Evolutionary conservation across 2,888 invertebrate genomes (phyloP).

Genomic region (Halictus quadricinctus): DNA sequence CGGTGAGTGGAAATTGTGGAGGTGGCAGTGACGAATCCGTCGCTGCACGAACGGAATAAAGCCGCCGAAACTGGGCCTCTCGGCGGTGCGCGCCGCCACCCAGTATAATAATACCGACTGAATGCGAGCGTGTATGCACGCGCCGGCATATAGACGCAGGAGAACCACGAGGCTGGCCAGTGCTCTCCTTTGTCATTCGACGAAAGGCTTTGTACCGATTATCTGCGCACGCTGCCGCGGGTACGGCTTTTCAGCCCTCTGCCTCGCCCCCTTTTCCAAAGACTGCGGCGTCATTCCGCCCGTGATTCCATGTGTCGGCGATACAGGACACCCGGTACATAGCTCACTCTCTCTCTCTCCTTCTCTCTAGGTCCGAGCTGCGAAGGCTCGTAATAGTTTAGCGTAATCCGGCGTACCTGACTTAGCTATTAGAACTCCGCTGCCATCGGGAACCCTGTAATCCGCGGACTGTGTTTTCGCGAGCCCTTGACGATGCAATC

Average conservation of each 20-base stretch:
- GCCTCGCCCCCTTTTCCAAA: conserved; percentile 21
- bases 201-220: conserved; percentile 80
- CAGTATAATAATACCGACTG: conserved; percentile 72
- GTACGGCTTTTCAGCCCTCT: conserved; percentile 73
- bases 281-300: conserved; percentile 64
- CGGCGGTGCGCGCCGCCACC: conserved; percentile 56
- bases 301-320: conserved; percentile 51
- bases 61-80: conserved; percentile 44
- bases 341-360: neutral
- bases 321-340: conserved; percentile 72
- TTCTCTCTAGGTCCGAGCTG: conserved; percentile 60
- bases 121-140: conserved; percentile 52
- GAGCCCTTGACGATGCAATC: neutral
- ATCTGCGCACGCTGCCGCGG: conserved; percentile 76
- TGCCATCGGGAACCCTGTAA: conserved; percentile 24
- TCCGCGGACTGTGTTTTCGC: conserved; percentile 36
- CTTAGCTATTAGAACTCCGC: conserved; percentile 67
- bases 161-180: conserved; percentile 67
- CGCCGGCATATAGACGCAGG: conserved; percentile 42
- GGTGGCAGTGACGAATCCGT: conserved; percentile 2
- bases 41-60: conserved; percentile 29
- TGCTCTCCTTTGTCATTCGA: conserved; percentile 76
- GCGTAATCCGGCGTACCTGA: conserved; percentile 73
- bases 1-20: neutral
- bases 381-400: conserved; percentile 75